A percentile compares a stretch with the other conserved stretches of the same genome.
Conservation (phyloP, 2,797 vertebrate genomes). For the Alexandromys oeconomus region DNA sequence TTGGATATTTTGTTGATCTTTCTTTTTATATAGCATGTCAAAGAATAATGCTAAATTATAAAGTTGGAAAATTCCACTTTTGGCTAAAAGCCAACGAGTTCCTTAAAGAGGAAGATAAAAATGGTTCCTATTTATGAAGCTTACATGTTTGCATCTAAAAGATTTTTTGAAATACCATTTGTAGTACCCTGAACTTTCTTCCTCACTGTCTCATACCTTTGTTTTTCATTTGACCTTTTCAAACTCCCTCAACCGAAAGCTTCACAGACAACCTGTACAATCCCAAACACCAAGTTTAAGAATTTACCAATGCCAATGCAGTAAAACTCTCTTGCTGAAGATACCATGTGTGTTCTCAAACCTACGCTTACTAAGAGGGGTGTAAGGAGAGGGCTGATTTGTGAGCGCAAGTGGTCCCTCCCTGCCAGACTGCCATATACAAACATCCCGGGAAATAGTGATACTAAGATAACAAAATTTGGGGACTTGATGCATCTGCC, state of each 20-base stretch:
- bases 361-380: neutral
- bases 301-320: neutral
- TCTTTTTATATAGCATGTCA: neutral
- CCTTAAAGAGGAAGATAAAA: neutral
- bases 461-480: neutral
- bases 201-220: neutral
- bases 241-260: neutral
- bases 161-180: neutral
- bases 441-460: no score
- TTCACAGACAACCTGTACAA: neutral
- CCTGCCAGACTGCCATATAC: neutral
- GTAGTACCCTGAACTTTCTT: neutral
- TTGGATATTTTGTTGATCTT: neutral
- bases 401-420: neutral
- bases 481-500: neutral
- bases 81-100: neutral
- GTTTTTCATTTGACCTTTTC: neutral
- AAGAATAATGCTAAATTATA: conserved; percentile 9
- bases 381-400: neutral
- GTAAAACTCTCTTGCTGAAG: neutral
- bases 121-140: neutral
- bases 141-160: neutral
- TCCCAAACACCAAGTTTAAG: neutral
- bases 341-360: neutral
- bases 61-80: neutral